Conservation (phyloP, 1,140 invertebrate genomes). For the Nylanderia fulva region DNA sequence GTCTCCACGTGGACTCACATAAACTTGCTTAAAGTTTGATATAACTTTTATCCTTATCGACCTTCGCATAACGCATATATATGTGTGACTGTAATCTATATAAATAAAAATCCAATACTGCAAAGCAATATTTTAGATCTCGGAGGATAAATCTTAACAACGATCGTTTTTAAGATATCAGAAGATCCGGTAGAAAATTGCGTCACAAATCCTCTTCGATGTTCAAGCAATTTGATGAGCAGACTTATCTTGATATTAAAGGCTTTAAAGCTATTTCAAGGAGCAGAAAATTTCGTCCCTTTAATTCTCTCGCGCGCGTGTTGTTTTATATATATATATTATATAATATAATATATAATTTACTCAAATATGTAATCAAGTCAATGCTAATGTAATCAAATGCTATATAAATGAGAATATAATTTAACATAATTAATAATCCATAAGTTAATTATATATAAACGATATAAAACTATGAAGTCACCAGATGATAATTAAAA, state of each 20-base stretch:
- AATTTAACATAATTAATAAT: no score
- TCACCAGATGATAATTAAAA: no score
- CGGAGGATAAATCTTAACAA: neutral
- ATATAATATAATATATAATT: no score
- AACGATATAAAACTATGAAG: no score
- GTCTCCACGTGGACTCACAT: slow-evolving; percentile 17
- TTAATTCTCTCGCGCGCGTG: neutral
- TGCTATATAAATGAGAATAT: no score
- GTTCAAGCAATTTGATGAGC: neutral
- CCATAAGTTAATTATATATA: neutral
- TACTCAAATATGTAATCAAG: no score
- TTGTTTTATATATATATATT: no score
- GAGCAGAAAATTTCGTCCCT: neutral
- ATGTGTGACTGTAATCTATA: slow-evolving; percentile 4
- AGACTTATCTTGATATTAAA: neutral
- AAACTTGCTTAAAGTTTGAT: slow-evolving; percentile 28
- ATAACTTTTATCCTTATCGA: slow-evolving; percentile 45
- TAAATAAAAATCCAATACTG: slow-evolving; percentile 32
- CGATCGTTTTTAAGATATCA: neutral
- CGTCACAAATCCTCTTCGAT: neutral
- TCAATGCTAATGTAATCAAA: no score
- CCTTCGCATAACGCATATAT: neutral
- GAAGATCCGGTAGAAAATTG: slow-evolving; percentile 10
- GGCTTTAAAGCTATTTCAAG: neutral
- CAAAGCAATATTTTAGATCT: neutral